These are phyloP conservation scores for Pica pica DNA, from an alignment of 2,113 vertebrate genomes.

Conservation along the genomic window DNA sequence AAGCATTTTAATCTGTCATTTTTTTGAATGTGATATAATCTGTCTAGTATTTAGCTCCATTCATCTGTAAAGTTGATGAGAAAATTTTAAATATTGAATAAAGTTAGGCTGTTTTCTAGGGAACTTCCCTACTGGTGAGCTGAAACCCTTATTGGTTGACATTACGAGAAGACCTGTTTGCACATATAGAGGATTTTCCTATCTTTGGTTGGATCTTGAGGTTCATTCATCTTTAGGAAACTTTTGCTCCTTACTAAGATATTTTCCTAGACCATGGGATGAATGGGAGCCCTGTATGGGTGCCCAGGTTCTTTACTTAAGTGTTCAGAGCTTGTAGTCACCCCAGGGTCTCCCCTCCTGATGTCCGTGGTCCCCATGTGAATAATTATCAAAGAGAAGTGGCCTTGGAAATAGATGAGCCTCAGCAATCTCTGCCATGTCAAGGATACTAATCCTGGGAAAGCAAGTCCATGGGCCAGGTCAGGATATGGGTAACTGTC, in stretches of 20 bases:
- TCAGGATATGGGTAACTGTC: not conserved
- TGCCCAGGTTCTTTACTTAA: not conserved
- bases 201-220: not conserved
- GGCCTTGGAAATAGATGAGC: not conserved
- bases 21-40: not conserved
- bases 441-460: not conserved
- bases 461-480: not conserved
- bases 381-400: not conserved
- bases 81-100: not conserved
- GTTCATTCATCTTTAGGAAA: not conserved
- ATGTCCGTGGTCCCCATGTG: accelerated
- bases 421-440: not conserved
- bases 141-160: not conserved
- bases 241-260: not conserved
- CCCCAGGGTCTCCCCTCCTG: not conserved
- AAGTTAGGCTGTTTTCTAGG: not conserved
- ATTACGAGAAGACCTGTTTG: not conserved
- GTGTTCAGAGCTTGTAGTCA: not conserved
- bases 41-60: not conserved
- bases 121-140: not conserved
- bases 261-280: not conserved
- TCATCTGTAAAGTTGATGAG: not conserved
- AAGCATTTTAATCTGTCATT: not conserved
- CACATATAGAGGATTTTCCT: not conserved
- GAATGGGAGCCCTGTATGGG: accelerated